These are phyloP conservation scores for Platichthys stellatus DNA, from an alignment of 2,113 vertebrate genomes.

Conservation along the genomic window DNA sequence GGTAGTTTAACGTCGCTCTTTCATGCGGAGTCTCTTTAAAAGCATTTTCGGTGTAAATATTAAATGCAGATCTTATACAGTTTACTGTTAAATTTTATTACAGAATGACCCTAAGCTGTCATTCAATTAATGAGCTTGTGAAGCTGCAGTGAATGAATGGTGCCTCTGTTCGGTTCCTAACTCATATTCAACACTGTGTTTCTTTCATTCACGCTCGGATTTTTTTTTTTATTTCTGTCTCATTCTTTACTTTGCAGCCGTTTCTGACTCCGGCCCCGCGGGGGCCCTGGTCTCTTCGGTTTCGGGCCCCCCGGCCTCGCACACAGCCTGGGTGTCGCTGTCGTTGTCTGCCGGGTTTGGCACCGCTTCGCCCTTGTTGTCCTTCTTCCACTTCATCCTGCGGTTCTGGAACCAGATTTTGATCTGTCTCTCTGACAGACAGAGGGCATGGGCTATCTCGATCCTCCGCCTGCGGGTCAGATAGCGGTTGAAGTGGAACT, in stretches of 20 bases:
- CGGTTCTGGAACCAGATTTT: constrained; percentile 96
- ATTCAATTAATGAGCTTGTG: constrained; percentile 15
- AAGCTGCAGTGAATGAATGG: constrained; percentile 23
- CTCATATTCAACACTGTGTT: constrained; percentile 6
- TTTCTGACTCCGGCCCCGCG: constrained; percentile 10
- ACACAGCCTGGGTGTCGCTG: not conserved
- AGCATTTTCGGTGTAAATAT: not conserved
- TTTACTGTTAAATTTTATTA: constrained; percentile 7
- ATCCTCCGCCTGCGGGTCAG: constrained; percentile 89
- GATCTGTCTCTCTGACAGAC: constrained; percentile 91
- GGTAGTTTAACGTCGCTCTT: constrained; percentile 27
- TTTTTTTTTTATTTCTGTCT: constrained; percentile 15
- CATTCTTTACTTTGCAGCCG: constrained; percentile 50
- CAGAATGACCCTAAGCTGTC: constrained; percentile 23
- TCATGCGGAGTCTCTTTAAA: not conserved
- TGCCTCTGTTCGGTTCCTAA: not conserved
- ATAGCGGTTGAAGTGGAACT: constrained; percentile 94
- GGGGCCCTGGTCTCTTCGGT: constrained; percentile 6
- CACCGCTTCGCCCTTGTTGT: constrained; percentile 73
- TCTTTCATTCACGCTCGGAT: constrained; percentile 14
- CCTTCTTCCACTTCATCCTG: constrained; percentile 96
- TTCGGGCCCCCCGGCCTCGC: constrained; percentile 13
- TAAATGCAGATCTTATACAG: constrained; percentile 4
- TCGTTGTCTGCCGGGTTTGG: not conserved
- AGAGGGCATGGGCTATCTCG: constrained; percentile 89